These are phyloP conservation scores for Sphaeramia orbicularis DNA, from an alignment of 2,797 vertebrate genomes.

Conservation along the genomic window DNA sequence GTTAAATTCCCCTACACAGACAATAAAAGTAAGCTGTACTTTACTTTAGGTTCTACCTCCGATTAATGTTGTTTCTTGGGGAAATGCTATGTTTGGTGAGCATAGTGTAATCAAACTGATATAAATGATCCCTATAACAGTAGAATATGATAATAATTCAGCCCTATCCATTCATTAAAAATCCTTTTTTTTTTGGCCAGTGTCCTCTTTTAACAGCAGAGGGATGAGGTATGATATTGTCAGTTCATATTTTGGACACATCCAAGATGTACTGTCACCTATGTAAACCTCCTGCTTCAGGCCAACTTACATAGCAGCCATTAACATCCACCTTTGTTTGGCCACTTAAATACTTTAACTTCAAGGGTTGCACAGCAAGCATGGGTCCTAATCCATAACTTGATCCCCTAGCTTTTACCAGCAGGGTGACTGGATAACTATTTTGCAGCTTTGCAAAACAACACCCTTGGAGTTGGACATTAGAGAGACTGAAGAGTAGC, in stretches of 20 bases:
- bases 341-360: constrained; percentile 33
- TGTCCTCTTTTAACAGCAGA: constrained; percentile 67
- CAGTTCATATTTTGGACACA: constrained; percentile 37
- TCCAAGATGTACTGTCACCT: constrained; percentile 34
- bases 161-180: constrained; percentile 14
- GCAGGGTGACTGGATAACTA: constrained; percentile 36
- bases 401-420: constrained; percentile 34
- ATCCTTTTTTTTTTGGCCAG: constrained; percentile 57
- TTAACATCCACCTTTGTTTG: constrained; percentile 34
- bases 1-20: no score
- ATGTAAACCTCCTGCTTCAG: constrained; percentile 58
- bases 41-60: not conserved
- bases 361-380: constrained; percentile 61
- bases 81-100: not conserved
- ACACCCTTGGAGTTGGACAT: constrained; percentile 60
- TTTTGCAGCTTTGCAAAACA: constrained; percentile 63
- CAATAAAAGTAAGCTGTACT: no score
- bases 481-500: constrained; percentile 29
- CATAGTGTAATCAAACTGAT: not conserved
- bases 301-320: constrained; percentile 49
- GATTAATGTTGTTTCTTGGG: not conserved
- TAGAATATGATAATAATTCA: constrained; percentile 1
- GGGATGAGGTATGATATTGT: constrained; percentile 37
- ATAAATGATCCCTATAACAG: not conserved
- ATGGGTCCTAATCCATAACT: constrained; percentile 64